Base-by-base conservation (phyloP, 92 coral and sea anemone genomes). In the Porites evermanni region DNA sequence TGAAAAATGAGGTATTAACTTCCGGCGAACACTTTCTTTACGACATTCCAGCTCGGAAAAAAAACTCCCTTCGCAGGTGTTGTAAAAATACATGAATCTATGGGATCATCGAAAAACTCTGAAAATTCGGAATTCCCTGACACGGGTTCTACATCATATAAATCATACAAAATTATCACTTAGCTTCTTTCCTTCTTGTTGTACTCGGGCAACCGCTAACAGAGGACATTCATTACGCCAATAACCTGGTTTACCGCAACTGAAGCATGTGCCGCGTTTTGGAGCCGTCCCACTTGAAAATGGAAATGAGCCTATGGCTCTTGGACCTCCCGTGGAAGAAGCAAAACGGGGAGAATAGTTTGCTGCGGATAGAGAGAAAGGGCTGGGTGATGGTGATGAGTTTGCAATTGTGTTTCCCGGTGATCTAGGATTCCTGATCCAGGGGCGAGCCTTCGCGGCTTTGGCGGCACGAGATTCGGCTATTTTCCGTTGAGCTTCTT, bases 161-260 rank as follows among this genome's bases (percentile, higher is more conserved):
- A 58, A 75, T 54, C 47, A 56, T 17, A 19, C 32, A 13, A 54
- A 75, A 54, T 20, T 16, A 24, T 24, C 9, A 75, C 67, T 54
- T 75, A 26, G 58, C 80, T 75, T 75, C 65, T 75, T 75, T 12
- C 75, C 75, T 1, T 71, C 58, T 17, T 70, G 52, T 70, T 71
- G 75, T 47, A 56, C 21, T 23, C 18, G 24, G 6, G 54, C 21
- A 11, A 16, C 75, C 9, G 9, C 75, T 20, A 12, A 32, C 75
- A 70, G 17, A 12, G 75, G 75, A 17, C 56, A 44, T 32, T 70
- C 75, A 14, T 70, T 70, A 1, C 75, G 75, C 75, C 75, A 70
- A 11, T 70, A 53, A 16, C 75, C 19, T 70, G 20, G 75, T 32
- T 70, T 70, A 12, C 75, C 75, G 38, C 75, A 70, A 11, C 23